A percentile compares a stretch with the other conserved stretches of the same genome.
Conservation (phyloP, 2,888 invertebrate genomes). For the Abscondita cerata region DNA sequence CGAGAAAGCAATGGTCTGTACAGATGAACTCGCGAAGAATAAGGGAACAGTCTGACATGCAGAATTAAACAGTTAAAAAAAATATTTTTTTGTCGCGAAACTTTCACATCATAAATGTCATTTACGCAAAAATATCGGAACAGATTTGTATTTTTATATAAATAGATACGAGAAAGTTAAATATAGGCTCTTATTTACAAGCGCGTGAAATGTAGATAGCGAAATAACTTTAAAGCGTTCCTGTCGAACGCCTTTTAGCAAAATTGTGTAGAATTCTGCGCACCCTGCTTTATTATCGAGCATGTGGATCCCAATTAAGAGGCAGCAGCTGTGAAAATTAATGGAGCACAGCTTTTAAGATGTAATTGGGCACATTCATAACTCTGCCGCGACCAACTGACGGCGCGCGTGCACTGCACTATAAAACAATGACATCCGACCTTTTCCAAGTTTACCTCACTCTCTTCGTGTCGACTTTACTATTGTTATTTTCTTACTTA, state of each 20-base stretch:
- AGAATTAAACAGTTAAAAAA: too few relatives aligned
- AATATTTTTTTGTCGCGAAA: too few relatives aligned
- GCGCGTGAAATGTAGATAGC: too few relatives aligned
- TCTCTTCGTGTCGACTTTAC: constrained; percentile 11
- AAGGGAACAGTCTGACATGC: constrained; percentile 33
- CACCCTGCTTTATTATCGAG: constrained; percentile 63
- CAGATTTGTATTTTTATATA: too few relatives aligned
- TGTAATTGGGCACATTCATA: constrained; percentile 71
- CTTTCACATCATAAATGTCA: too few relatives aligned
- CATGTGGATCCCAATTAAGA: constrained; percentile 67
- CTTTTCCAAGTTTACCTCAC: constrained; percentile 32
- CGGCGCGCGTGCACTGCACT: constrained; percentile 38
- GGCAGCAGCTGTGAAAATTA: constrained; percentile 70
- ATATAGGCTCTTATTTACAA: too few relatives aligned
- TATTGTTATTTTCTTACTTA: constrained; percentile 13
- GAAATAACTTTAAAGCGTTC: constrained; percentile 13
- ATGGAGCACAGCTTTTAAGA: constrained; percentile 70
- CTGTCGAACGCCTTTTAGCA: constrained; percentile 33
- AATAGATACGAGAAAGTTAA: too few relatives aligned
- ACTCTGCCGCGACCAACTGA: constrained; percentile 55
- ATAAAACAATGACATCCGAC: constrained; percentile 37
- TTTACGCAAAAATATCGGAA: too few relatives aligned
- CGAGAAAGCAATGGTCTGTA: constrained; percentile 40
- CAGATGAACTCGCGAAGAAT: constrained; percentile 29
- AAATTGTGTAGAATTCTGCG: constrained; percentile 37